phyloP scores from a whole-genome alignment of 2,113 vertebrate genomes.

The Stercorarius parasiticus region DNA sequence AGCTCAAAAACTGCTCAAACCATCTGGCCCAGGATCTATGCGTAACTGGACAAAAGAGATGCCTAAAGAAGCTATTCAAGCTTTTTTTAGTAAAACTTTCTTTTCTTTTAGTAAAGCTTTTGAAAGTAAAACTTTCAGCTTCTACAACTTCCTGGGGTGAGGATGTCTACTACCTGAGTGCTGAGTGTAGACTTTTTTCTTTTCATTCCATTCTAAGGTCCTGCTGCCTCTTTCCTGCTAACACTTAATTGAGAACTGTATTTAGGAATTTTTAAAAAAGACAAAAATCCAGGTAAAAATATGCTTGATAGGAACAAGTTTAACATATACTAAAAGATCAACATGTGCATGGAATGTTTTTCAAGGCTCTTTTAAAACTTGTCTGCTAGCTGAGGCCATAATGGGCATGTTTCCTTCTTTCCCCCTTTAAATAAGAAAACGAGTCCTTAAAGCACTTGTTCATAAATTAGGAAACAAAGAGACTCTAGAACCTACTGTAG shows the following conservation, averaged over 20 bases:
- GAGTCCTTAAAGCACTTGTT: neutral
- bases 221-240: neutral
- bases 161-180: neutral
- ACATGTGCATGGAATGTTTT: accelerated
- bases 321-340: neutral
- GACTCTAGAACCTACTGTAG: neutral
- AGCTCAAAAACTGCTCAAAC: neutral
- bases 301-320: neutral
- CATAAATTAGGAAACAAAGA: neutral
- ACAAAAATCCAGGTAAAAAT: neutral
- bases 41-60: neutral
- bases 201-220: neutral
- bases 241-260: neutral
- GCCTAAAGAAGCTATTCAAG: neutral
- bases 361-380: neutral
- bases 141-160: neutral
- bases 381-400: neutral
- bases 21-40: neutral
- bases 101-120: neutral
- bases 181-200: neutral
- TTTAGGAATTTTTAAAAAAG: neutral
- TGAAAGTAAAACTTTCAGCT: neutral
- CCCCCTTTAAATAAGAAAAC: neutral
- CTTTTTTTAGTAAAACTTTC: neutral
- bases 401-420: neutral